phyloP scores from a whole-genome alignment of 2,888 invertebrate genomes.

The Spialia ferax region DNA sequence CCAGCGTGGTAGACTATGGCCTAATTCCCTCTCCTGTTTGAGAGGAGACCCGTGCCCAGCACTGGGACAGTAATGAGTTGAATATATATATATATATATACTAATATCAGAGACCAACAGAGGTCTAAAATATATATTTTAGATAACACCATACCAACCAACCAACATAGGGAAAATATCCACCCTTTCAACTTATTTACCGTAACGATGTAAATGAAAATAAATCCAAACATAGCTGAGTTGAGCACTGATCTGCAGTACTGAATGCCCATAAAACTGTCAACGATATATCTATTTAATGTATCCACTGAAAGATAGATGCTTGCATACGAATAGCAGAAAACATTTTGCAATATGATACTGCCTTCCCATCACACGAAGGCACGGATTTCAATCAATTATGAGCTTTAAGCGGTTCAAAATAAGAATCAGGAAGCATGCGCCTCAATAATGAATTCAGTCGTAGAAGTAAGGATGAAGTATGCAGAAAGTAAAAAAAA shows the following conservation, averaged over 20 bases:
- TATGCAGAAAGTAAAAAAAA: constrained; percentile 15
- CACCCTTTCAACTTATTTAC: constrained; percentile 53
- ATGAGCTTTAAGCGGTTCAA: background rate
- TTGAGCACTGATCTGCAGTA: constrained; percentile 55
- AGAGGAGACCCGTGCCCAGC: too few species aligned
- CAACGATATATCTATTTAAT: constrained; percentile 64
- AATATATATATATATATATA: too few species aligned
- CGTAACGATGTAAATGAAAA: constrained; percentile 55
- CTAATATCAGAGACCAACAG: too few species aligned
- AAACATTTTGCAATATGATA: constrained; percentile 28
- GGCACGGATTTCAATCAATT: constrained; percentile 15
- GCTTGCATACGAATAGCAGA: constrained; percentile 38
- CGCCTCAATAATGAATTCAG: background rate
- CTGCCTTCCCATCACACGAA: constrained; percentile 11
- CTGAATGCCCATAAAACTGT: constrained; percentile 64
- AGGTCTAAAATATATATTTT: too few species aligned
- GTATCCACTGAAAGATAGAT: constrained; percentile 57
- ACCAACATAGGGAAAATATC: constrained; percentile 40
- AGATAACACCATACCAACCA: background rate
- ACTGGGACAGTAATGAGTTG: too few species aligned
- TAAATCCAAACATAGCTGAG: constrained; percentile 55
- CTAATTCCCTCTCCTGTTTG: too few species aligned
- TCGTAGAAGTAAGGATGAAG: background rate
- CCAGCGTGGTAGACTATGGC: too few species aligned
- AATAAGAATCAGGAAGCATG: background rate